Evolutionary conservation across 2,113 vertebrate species (phyloP).

Genomic region (Pachycephala philippinensis): DNA sequence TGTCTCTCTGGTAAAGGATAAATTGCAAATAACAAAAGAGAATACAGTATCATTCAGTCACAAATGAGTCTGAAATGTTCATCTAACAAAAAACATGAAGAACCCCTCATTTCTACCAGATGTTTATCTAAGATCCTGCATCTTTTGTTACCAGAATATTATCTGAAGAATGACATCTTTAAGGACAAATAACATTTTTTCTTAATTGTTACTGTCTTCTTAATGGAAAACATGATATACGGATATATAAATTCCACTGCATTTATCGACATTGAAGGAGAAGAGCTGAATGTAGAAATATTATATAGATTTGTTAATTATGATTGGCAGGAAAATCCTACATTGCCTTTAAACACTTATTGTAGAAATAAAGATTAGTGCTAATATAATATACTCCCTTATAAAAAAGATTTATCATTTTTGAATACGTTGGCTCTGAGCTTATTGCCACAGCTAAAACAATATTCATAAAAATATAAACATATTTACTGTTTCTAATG

Average conservation of each 20-base stretch:
- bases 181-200: background rate
- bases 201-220: background rate
- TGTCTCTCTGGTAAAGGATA: slow-evolving; percentile 11
- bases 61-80: slow-evolving; percentile 3
- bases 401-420: background rate
- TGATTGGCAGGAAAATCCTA: background rate
- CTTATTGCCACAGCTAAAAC: background rate
- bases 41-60: background rate
- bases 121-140: background rate
- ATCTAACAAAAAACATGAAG: background rate
- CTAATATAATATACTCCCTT: background rate
- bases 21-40: slow-evolving; percentile 7
- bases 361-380: background rate
- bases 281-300: background rate
- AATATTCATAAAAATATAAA: background rate
- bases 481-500: slow-evolving; percentile 43
- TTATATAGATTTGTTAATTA: background rate
- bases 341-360: background rate
- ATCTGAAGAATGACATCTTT: background rate
- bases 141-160: background rate
- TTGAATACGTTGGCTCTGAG: background rate
- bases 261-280: background rate
- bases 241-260: background rate
- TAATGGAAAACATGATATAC: background rate
- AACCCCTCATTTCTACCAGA: background rate